phyloP scores from a whole-genome alignment of 2,797 vertebrate genomes.

The Myoxocephalus aenaeus region DNA sequence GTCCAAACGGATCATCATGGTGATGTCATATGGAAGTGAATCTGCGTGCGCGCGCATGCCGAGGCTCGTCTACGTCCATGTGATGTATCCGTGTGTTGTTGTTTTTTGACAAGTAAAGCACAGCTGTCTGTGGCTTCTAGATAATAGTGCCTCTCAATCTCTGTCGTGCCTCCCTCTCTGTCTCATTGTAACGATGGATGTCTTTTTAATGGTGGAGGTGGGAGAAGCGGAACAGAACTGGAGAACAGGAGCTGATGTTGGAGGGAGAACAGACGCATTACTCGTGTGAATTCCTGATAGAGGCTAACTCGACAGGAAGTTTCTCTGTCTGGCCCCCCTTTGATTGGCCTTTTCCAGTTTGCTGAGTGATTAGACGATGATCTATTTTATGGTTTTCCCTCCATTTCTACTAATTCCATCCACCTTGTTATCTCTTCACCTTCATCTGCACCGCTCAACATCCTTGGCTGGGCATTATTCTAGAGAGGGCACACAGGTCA shows the following conservation, averaged over 20 bases:
- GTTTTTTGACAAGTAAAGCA: constrained; percentile 51
- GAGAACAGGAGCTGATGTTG: constrained; percentile 60
- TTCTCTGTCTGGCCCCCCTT: background rate
- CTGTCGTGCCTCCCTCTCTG: constrained; percentile 40
- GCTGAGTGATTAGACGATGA: constrained; percentile 15
- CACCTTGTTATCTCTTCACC: constrained; percentile 7
- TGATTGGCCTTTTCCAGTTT: constrained; percentile 12
- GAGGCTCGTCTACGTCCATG: background rate
- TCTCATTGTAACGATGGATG: constrained; percentile 60
- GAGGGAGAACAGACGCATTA: constrained; percentile 76
- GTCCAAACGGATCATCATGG: constrained; percentile 27
- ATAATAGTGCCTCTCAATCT: constrained; percentile 49
- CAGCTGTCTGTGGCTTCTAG: constrained; percentile 35
- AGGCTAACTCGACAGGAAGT: constrained; percentile 63
- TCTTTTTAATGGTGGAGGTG: constrained; percentile 65
- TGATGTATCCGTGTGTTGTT: constrained; percentile 49
- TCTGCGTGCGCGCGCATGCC: constrained; percentile 1
- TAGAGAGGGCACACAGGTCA: constrained; percentile 49
- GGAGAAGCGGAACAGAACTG: constrained; percentile 41
- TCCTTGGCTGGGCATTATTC: constrained; percentile 13
- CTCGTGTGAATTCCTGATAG: constrained; percentile 83
- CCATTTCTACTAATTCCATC: constrained; percentile 18
- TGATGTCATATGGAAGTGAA: constrained; percentile 18
- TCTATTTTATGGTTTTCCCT: constrained; percentile 7
- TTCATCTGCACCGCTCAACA: background rate